These are phyloP conservation scores for Mesodorylaimus sp. DNA, from an alignment of 2,888 invertebrate species.

Conservation along the genomic window DNA sequence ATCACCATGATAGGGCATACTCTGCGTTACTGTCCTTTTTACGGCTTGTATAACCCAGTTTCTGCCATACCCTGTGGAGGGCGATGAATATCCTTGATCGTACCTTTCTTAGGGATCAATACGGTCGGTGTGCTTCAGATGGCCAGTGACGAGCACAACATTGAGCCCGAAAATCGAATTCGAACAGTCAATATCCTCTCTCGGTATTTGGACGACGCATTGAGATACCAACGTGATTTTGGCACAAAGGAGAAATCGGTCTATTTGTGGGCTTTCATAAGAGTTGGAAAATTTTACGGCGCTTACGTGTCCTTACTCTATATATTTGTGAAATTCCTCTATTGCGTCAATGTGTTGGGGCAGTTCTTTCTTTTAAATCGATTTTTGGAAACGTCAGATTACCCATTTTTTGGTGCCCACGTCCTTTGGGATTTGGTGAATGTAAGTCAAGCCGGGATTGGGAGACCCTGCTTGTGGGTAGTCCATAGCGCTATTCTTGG, in stretches of 20 bases:
- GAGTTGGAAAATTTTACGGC: constrained; percentile 33
- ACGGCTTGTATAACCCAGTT: no score
- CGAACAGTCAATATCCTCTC: constrained; percentile 36
- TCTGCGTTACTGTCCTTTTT: no score
- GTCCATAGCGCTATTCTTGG: no score
- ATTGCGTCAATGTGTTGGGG: constrained; percentile 33
- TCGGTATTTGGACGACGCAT: constrained; percentile 36
- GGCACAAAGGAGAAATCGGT: constrained; percentile 18
- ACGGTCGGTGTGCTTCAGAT: constrained; percentile 29
- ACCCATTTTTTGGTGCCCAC: constrained; percentile 33
- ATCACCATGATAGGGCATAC: no score
- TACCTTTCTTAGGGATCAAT: constrained; percentile 29
- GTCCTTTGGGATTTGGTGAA: constrained; percentile 34
- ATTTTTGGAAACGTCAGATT: constrained; percentile 33
- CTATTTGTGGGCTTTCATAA: constrained; percentile 17
- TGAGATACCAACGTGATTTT: constrained; percentile 29
- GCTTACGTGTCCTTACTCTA: constrained; percentile 34
- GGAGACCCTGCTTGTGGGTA: no score
- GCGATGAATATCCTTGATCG: background rate
- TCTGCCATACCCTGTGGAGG: no score
- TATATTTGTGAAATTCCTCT: constrained; percentile 28
- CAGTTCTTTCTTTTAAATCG: constrained; percentile 36
- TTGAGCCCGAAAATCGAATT: constrained; percentile 34
- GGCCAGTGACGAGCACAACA: constrained; percentile 30
- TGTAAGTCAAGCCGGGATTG: no score